Conservation (phyloP, 2,113 vertebrate genomes). For the Colaptes auratus region DNA sequence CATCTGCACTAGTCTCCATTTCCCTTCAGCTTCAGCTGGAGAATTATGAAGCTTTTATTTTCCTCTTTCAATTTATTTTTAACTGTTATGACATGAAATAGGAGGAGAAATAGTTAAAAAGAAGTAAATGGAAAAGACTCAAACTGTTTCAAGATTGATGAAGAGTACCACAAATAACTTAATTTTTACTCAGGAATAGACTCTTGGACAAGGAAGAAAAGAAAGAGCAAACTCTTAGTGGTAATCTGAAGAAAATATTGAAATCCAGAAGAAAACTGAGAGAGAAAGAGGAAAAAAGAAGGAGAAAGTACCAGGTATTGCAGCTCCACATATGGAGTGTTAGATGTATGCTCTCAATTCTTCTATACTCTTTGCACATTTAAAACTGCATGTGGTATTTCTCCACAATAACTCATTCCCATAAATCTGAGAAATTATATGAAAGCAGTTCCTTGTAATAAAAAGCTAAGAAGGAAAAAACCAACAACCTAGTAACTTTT, state of each 20-base stretch:
- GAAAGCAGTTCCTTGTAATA: neutral
- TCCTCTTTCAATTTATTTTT: neutral
- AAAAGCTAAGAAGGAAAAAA: neutral
- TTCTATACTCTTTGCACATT: neutral
- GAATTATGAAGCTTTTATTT: neutral
- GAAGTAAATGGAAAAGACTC: neutral
- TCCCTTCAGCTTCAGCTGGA: neutral
- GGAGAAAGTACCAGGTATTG: neutral
- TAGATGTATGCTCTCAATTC: neutral
- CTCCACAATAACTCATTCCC: neutral
- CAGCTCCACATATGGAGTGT: neutral
- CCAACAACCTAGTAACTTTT: neutral
- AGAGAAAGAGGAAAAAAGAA: neutral
- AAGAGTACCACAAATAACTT: neutral
- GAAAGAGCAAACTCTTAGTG: neutral
- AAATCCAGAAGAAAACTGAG: neutral
- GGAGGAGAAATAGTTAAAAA: neutral
- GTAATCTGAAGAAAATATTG: neutral
- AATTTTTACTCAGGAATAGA: neutral
- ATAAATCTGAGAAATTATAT: neutral
- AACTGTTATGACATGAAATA: neutral
- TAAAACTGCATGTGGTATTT: neutral
- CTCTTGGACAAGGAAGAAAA: neutral
- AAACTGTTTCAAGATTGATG: neutral
- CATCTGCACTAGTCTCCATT: neutral